phyloP scores from a whole-genome alignment of 2,113 vertebrate species.

The Gorsachius goisagi region DNA sequence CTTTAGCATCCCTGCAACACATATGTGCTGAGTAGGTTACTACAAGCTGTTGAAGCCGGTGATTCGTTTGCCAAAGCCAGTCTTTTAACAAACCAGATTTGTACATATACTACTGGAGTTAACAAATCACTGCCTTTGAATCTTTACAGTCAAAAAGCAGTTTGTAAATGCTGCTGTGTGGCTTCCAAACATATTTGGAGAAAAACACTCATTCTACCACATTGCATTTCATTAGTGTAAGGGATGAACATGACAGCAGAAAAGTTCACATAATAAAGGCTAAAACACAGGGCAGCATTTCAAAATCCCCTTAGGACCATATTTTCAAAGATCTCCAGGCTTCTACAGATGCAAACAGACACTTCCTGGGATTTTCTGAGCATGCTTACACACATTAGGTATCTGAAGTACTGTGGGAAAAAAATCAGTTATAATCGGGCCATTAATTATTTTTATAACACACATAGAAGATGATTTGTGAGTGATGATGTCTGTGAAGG shows the following conservation, averaged over 20 bases:
- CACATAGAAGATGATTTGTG: background rate
- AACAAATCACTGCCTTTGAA: background rate
- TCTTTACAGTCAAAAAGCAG: background rate
- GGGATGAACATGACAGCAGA: background rate
- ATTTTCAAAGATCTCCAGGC: background rate
- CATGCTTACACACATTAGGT: background rate
- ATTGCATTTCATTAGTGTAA: background rate
- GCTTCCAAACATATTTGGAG: background rate
- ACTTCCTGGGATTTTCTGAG: background rate
- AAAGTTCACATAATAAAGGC: background rate
- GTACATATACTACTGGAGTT: background rate
- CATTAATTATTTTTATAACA: constrained; percentile 12
- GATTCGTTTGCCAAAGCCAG: background rate
- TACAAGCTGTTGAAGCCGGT: background rate
- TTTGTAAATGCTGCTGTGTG: background rate
- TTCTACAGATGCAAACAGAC: background rate
- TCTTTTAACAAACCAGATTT: background rate
- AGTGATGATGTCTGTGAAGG: background rate
- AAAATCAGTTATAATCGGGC: background rate
- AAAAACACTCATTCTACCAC: background rate
- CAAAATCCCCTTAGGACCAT: background rate
- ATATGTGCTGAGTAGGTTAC: background rate
- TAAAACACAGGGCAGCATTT: background rate
- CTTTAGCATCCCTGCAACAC: background rate
- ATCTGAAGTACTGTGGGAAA: background rate